Percentiles rank a stretch among this genome's conserved stretches.
phyloP scores from a whole-genome alignment of 2,797 vertebrate genomes.

The Taeniopygia guttata region DNA sequence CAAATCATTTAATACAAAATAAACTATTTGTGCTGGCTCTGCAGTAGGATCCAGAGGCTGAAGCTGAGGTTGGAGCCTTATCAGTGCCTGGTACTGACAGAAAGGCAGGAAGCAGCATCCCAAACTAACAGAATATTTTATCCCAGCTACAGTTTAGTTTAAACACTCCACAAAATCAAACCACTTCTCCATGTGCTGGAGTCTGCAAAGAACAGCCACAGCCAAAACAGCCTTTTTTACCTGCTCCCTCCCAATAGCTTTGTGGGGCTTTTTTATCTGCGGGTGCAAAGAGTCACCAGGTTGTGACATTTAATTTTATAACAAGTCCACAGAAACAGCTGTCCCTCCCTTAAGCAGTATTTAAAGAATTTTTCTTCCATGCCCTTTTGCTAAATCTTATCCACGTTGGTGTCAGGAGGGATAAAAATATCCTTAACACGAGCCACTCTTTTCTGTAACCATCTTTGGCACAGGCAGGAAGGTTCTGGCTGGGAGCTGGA shows the following conservation, averaged over 20 bases:
- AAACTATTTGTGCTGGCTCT: neutral
- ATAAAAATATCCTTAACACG: neutral
- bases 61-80: neutral
- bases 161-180: neutral
- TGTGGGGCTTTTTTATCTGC: neutral
- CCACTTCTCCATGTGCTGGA: neutral
- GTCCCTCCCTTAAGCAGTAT: neutral
- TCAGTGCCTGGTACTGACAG: neutral
- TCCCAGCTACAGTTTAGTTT: neutral
- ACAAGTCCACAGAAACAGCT: neutral
- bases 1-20: neutral
- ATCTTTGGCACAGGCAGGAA: neutral
- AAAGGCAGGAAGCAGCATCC: neutral
- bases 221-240: neutral
- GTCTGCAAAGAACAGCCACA: neutral
- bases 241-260: neutral
- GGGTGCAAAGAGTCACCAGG: neutral
- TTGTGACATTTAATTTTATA: constrained; percentile 20
- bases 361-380: neutral
- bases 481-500: neutral
- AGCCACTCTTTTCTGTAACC: neutral
- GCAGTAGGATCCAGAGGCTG: neutral
- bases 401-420: neutral
- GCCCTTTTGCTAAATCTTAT: neutral
- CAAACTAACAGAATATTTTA: neutral